Conservation (phyloP, 2,888 invertebrate species). For the Mactromeris polynyma region DNA sequence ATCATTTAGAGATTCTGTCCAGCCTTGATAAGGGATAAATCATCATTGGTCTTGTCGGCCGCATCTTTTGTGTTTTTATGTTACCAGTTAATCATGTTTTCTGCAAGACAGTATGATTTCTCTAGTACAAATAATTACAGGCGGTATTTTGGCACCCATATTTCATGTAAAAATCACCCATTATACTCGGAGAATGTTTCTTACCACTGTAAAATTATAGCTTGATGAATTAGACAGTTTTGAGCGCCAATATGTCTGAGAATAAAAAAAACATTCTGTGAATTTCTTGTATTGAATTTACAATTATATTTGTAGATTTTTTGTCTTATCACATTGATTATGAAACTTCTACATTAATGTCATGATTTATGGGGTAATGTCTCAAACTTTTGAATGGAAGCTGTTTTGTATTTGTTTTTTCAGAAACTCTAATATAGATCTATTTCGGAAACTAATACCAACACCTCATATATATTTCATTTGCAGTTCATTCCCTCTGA, state of each 20-base stretch:
- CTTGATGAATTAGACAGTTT: conserved; percentile 66
- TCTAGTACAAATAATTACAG: conserved; percentile 68
- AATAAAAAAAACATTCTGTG: conserved; percentile 32
- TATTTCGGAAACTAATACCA: neutral
- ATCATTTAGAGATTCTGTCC: conserved; percentile 56
- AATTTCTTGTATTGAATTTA: conserved; percentile 31
- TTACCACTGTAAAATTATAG: conserved; percentile 62
- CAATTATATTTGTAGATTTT: conserved; percentile 24
- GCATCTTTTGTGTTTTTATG: conserved; percentile 57
- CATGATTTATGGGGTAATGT: neutral
- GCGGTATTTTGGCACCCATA: conserved; percentile 62
- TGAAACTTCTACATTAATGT: neutral
- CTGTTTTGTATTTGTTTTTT: neutral
- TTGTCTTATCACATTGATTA: conserved; percentile 11
- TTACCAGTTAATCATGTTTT: conserved; percentile 56
- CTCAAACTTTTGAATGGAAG: neutral
- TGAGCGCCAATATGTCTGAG: conserved; percentile 58
- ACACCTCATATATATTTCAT: neutral
- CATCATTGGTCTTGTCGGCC: conserved; percentile 57
- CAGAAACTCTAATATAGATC: neutral
- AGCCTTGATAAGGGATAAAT: conserved; percentile 43
- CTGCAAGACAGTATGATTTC: conserved; percentile 66
- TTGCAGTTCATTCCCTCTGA: neutral
- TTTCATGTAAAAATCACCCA: conserved; percentile 69
- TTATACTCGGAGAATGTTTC: conserved; percentile 51